Conservation (phyloP, 2,888 invertebrate genomes). For the Limnephilus lunatus region DNA sequence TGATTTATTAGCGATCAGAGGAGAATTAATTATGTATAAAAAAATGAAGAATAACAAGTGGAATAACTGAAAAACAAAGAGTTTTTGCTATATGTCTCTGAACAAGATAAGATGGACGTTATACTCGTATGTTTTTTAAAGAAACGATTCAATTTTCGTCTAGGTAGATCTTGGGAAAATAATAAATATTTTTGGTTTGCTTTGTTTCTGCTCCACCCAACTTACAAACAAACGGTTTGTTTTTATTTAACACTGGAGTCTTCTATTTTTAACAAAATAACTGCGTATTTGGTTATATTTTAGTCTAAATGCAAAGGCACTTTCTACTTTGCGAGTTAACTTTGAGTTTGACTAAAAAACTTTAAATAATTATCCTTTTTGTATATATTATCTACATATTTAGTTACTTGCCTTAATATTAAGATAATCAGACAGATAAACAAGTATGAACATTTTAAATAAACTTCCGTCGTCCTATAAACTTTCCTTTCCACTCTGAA, state of each 20-base stretch:
- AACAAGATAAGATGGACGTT: neutral
- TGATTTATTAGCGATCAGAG: no score
- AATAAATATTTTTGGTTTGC: neutral
- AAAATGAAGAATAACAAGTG: neutral
- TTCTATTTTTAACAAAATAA: neutral
- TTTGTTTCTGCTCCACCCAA: neutral
- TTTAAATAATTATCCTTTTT: no score
- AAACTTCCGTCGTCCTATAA: no score
- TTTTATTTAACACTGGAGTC: neutral
- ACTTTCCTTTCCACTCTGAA: no score
- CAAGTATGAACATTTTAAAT: no score
- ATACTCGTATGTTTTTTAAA: neutral
- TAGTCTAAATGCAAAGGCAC: no score
- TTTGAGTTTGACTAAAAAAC: no score
- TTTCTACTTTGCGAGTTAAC: no score
- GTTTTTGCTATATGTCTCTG: neutral
- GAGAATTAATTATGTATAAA: neutral
- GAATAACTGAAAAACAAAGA: neutral
- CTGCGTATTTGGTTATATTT: neutral
- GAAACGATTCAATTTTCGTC: neutral
- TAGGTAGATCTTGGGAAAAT: neutral
- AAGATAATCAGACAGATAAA: no score
- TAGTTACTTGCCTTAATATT: no score
- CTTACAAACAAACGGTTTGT: neutral
- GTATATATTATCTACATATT: no score